Evolutionary conservation across 2,888 invertebrate genomes (phyloP), one percentile per base, ranked within the genome.

Genomic region (Exocentrus adspersus): DNA sequence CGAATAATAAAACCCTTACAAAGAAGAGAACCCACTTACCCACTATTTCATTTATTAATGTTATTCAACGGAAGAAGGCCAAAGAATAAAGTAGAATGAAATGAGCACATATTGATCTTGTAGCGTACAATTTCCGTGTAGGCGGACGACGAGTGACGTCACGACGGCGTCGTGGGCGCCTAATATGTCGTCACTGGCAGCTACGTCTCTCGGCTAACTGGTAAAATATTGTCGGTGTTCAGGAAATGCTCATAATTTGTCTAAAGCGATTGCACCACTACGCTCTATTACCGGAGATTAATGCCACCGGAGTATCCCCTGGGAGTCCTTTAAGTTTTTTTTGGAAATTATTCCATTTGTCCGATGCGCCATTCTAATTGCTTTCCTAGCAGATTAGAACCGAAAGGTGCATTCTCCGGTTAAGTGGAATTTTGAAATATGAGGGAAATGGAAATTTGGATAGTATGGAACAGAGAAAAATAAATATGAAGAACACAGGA

Each of bases 181-280:
- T 52, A 59, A 45, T 48, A 16, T 53, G 46, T 58, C 63, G 63
- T 63, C 63, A 63, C 46, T 32, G 21, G 4, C 20, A 20, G 28
- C 56, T 46, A 32, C 48, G 56, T 17, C 14, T 28, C n/a, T 32
- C 20, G 20, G 42, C 42, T 62, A 50, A 50, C 61, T 42, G 41
- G 50, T 62, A 50, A 62, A 56, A 62, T 62, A 62, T 56, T 43
- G 52, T 56, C 45, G 30, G 43, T 50, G 54, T 62, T 62, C 61
- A 41, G 54, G 61, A 51, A 62, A 42, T 56, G 56, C 61, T 50
- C 50, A 62, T 62, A 62, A 56, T 62, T 62, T 62, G 56, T 56
- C 61, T 32, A 56, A 62, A 56, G 61, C 21, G 56, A 56, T 62
- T 61, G 41, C 32, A 48, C 52, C 54, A 48, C 61, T 30, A 7